Percentiles rank a stretch among this genome's conserved stretches.
phyloP scores from a whole-genome alignment of 2,797 vertebrate genomes.

The Coracias cyanogaster region DNA sequence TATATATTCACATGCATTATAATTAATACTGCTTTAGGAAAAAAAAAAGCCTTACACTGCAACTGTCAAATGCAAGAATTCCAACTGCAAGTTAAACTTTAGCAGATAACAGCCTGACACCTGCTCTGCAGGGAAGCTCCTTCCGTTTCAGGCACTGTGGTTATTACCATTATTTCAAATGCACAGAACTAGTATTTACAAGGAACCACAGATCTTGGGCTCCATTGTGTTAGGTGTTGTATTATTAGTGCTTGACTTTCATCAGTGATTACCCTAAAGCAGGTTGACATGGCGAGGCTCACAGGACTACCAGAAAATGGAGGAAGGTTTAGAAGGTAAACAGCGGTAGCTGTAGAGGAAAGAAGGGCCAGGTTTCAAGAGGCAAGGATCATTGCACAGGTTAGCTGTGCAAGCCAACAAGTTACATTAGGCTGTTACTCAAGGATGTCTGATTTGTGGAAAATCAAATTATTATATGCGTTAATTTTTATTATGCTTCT shows the following conservation, averaged over 20 bases:
- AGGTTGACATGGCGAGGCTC: not conserved
- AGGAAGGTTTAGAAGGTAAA: not conserved
- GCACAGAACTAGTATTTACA: not conserved
- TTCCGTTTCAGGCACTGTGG: not conserved
- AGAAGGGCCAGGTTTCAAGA: not conserved
- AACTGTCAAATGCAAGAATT: not conserved
- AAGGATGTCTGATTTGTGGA: not conserved
- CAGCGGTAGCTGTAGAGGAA: not conserved
- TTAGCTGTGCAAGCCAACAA: not conserved
- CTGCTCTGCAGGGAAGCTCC: not conserved
- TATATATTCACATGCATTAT: fast-evolving
- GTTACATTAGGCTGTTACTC: not conserved
- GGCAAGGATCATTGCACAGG: not conserved
- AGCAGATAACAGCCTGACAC: not conserved
- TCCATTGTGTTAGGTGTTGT: not conserved
- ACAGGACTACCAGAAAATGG: not conserved
- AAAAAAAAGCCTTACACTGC: not conserved
- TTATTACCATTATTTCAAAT: not conserved
- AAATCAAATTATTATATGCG: not conserved
- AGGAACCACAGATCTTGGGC: not conserved
- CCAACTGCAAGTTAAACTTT: not conserved
- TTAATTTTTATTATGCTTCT: not conserved
- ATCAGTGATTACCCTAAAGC: fast-evolving
- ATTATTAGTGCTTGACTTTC: not conserved
- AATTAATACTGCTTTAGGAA: not conserved